Percentiles rank a stretch among this genome's conserved stretches.
phyloP scores from a whole-genome alignment of 2,888 invertebrate genomes.

The Loripinus fragilis region DNA sequence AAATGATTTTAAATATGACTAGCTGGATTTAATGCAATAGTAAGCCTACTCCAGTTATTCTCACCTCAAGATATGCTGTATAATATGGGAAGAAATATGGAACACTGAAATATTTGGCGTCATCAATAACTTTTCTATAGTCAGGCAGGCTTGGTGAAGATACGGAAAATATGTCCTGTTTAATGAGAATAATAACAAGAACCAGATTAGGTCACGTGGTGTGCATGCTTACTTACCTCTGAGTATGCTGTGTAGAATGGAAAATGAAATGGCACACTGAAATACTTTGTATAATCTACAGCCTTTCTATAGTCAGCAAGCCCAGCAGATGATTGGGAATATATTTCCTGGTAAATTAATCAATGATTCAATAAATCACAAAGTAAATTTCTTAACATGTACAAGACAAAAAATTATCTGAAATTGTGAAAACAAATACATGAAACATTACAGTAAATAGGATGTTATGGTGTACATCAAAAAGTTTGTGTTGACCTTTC shows the following conservation, averaged over 20 bases:
- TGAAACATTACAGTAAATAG: too few species aligned
- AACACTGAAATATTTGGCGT: slow-evolving; percentile 70
- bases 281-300: slow-evolving; percentile 72
- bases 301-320: slow-evolving; percentile 68
- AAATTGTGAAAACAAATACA: too few species aligned
- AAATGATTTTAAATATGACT: too few species aligned
- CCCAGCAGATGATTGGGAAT: slow-evolving; percentile 50
- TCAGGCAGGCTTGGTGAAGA: slow-evolving; percentile 54
- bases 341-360: slow-evolving; percentile 63
- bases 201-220: too few species aligned
- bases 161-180: slow-evolving; percentile 66
- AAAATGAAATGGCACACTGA: slow-evolving; percentile 76
- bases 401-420: too few species aligned
- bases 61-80: slow-evolving; percentile 80
- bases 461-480: too few species aligned
- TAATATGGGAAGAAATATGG: slow-evolving; percentile 80
- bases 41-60: too few species aligned
- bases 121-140: slow-evolving; percentile 70
- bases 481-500: too few species aligned
- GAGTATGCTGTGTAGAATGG: slow-evolving; percentile 79
- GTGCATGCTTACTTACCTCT: slow-evolving; percentile 69
- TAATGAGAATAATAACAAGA: slow-evolving; percentile 15
- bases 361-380: background rate
- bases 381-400: too few species aligned
- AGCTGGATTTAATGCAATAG: too few species aligned